Evolutionary conservation across 1,140 invertebrate genomes (phyloP).

Genomic region (Zaprionus davidi): DNA sequence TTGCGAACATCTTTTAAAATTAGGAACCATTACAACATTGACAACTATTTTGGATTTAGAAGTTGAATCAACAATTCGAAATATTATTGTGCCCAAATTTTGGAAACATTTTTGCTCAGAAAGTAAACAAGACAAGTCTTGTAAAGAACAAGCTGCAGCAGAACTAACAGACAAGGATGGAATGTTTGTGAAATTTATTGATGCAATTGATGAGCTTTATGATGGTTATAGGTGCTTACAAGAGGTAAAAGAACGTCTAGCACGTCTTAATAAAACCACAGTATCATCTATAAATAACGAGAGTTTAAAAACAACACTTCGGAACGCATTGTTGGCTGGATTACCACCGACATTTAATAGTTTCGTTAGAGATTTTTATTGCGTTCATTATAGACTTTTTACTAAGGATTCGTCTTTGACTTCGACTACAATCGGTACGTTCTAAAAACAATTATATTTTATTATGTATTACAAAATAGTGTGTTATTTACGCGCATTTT

Average conservation of each 20-base stretch:
- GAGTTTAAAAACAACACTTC: constrained; percentile 75
- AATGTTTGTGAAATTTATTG: constrained; percentile 57
- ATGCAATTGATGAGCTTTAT: constrained; percentile 62
- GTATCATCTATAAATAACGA: constrained; percentile 13
- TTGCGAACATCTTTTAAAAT: constrained; percentile 43
- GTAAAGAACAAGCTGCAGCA: constrained; percentile 34
- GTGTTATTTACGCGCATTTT: too few relatives aligned
- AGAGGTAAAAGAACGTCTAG: constrained; percentile 40
- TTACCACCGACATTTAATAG: constrained; percentile 88
- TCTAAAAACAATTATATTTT: too few relatives aligned
- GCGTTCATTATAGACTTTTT: constrained; percentile 90
- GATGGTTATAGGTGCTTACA: constrained; percentile 46
- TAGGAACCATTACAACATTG: constrained; percentile 54
- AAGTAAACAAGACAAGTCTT: constrained; percentile 12
- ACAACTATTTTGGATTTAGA: constrained; percentile 60
- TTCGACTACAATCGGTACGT: constrained; percentile 51
- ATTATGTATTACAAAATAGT: too few relatives aligned
- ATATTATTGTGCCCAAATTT: constrained; percentile 69
- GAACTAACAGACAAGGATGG: constrained; percentile 50
- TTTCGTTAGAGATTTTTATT: constrained; percentile 91
- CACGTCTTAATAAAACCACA: constrained; percentile 25
- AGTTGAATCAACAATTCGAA: constrained; percentile 59
- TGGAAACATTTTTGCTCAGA: constrained; percentile 66
- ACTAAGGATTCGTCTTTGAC: constrained; percentile 85
- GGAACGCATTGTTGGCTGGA: constrained; percentile 89